Evolutionary conservation across 2,888 invertebrate genomes (phyloP).

Genomic region (Thera britannica): DNA sequence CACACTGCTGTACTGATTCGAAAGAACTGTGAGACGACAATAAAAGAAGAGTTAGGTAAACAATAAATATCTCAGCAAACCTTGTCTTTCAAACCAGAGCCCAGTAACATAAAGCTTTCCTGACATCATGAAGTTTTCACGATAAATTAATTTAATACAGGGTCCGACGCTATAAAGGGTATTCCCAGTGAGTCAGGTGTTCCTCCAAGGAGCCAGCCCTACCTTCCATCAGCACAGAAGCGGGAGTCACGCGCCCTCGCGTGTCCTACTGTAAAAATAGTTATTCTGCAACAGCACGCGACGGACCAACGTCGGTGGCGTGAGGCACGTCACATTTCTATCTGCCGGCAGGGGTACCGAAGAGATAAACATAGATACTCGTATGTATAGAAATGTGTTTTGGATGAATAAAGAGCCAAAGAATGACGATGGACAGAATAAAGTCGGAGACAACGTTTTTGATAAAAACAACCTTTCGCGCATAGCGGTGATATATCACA

Average conservation of each 20-base stretch:
- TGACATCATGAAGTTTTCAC: background rate
- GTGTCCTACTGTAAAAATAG: constrained; percentile 25
- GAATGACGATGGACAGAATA: background rate
- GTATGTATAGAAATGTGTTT: constrained; percentile 11
- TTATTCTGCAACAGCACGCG: constrained; percentile 26
- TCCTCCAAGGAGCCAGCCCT: constrained; percentile 21
- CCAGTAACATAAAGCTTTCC: background rate
- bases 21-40: background rate
- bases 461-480: background rate
- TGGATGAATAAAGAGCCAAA: background rate
- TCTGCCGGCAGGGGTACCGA: constrained; percentile 18
- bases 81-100: background rate
- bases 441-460: background rate
- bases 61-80: background rate
- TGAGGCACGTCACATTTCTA: constrained; percentile 29
- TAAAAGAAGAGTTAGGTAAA: no score
- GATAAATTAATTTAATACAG: background rate
- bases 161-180: constrained; percentile 1
- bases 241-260: constrained; percentile 28
- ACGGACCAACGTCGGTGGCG: constrained; percentile 17
- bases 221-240: constrained; percentile 23
- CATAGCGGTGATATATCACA: no score
- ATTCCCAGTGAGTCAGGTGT: constrained; percentile 27
- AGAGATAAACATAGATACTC: constrained; percentile 11
- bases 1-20: no score